Conservation (phyloP, 2,797 vertebrate genomes). For the Thalassophryne amazonica region DNA sequence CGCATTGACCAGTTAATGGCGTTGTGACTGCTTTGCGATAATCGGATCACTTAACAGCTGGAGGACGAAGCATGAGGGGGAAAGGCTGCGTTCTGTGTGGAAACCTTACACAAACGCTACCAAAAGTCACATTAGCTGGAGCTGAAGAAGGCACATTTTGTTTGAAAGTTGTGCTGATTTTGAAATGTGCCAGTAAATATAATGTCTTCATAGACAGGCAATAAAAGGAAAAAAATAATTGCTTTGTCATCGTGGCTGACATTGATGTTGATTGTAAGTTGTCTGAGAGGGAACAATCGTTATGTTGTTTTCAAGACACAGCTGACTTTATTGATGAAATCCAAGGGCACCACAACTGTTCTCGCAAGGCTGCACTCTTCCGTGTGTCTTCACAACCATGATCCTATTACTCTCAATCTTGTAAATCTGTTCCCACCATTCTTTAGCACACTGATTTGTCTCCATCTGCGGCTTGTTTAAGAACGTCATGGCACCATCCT, state of each 20-base stretch:
- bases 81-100: no score
- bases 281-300: constrained; percentile 12
- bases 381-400: constrained; percentile 47
- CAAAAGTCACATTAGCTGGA: no score
- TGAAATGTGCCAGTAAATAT: no score
- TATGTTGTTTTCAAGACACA: constrained; percentile 11
- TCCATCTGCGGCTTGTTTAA: constrained; percentile 23
- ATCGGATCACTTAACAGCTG: no score
- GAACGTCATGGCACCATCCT: constrained; percentile 22
- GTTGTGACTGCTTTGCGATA: no score
- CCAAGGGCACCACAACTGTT: constrained; percentile 44
- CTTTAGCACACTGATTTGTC: constrained; percentile 42
- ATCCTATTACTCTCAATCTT: constrained; percentile 63
- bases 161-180: no score
- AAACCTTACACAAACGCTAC: no score
- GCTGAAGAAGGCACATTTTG: no score
- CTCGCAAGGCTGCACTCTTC: constrained; percentile 40
- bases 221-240: constrained; percentile 27
- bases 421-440: constrained; percentile 50
- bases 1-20: no score
- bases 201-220: constrained; percentile 5
- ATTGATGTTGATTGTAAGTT: constrained; percentile 29
- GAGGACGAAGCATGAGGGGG: no score
- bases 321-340: constrained; percentile 46
- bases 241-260: constrained; percentile 14